Percentiles rank a stretch among this genome's conserved stretches.
These are phyloP conservation scores for Orthonychiurus folsomi DNA, from an alignment of 2,888 invertebrate genomes.

Conservation along the genomic window DNA sequence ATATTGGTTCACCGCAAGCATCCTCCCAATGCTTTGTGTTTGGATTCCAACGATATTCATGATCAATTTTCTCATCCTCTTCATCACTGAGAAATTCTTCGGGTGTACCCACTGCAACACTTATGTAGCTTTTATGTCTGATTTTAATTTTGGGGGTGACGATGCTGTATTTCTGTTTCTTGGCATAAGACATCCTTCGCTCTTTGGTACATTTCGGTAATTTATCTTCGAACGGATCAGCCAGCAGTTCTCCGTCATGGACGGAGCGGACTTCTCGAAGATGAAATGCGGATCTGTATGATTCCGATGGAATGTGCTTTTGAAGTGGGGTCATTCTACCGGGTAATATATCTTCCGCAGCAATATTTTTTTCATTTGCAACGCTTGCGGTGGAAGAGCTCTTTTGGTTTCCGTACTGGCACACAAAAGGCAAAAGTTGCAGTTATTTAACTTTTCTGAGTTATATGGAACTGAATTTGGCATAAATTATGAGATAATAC, in stretches of 20 bases:
- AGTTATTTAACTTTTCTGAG: too few species aligned
- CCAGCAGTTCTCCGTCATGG: constrained; percentile 10
- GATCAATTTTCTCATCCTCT: too few species aligned
- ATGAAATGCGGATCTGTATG: constrained; percentile 33
- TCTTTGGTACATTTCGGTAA: not conserved
- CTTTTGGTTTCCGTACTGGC: too few species aligned
- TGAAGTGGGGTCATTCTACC: constrained; percentile 33
- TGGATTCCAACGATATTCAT: not conserved
- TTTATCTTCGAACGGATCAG: not conserved
- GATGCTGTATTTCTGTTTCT: too few species aligned
- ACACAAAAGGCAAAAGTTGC: too few species aligned
- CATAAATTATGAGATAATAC: too few species aligned
- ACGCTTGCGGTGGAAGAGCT: too few species aligned
- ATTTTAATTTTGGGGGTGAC: too few species aligned
- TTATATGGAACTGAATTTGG: too few species aligned
- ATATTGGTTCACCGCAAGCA: not conserved
- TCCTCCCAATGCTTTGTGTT: not conserved
- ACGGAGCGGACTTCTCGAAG: constrained; percentile 29
- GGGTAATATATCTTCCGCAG: constrained; percentile 14
- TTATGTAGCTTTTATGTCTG: not conserved
- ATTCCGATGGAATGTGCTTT: constrained; percentile 23
- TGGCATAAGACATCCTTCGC: constrained; percentile 1
- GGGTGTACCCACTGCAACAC: constrained; percentile 2
- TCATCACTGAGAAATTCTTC: not conserved
- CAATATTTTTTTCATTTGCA: too few species aligned